Evolutionary conservation across 1,140 invertebrate genomes (phyloP).

Genomic region (Ips typographus): DNA sequence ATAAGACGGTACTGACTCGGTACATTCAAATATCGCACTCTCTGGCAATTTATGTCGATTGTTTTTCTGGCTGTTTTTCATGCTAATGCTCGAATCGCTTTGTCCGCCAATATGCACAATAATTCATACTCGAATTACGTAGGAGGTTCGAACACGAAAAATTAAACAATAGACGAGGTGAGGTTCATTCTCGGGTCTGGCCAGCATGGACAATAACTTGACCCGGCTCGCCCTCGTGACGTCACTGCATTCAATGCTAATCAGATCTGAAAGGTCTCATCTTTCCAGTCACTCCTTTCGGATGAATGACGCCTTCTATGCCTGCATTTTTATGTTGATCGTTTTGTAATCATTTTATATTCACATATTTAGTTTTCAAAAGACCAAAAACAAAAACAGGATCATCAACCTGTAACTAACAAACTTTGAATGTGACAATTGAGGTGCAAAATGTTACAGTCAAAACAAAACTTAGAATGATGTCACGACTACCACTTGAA

Average conservation of each 20-base stretch:
- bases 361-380: too few relatives aligned
- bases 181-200: conserved; percentile 26
- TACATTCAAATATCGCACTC: neutral
- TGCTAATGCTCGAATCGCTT: neutral
- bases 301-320: too few relatives aligned
- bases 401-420: too few relatives aligned
- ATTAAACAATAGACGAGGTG: conserved; percentile 31
- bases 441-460: too few relatives aligned
- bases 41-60: neutral
- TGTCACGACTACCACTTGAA: too few relatives aligned
- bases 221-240: conserved; percentile 47
- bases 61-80: neutral
- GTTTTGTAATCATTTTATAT: too few relatives aligned
- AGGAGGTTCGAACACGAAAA: conserved; percentile 25
- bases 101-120: neutral
- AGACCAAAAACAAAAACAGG: too few relatives aligned
- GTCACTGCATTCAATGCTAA: conserved; percentile 48
- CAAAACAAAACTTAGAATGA: too few relatives aligned
- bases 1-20: too few relatives aligned
- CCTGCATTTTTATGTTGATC: too few relatives aligned
- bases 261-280: conserved; percentile 41
- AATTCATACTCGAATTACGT: conserved; percentile 17
- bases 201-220: conserved; percentile 43
- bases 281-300: conserved; percentile 40
- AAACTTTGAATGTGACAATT: too few relatives aligned